Evolutionary conservation across 2,888 invertebrate genomes (phyloP).

Genomic region (Pseudeuparius sepicola): DNA sequence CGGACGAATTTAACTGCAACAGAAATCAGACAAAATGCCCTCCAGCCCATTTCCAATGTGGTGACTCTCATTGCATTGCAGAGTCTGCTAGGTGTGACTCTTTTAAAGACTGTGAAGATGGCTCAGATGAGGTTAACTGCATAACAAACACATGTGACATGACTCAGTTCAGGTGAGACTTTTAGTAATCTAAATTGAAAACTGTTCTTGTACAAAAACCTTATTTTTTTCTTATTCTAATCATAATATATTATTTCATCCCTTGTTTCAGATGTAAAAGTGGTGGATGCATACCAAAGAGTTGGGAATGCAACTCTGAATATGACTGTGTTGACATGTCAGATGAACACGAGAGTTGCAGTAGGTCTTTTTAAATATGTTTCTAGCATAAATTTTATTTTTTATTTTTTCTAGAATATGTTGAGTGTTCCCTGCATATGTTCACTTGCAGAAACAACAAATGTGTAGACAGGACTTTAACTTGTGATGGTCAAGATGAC

Average conservation of each 20-base stretch:
- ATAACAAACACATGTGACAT: slow-evolving; percentile 28
- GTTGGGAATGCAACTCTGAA: slow-evolving; percentile 61
- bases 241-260: too few species aligned
- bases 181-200: slow-evolving; percentile 1
- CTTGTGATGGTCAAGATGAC: slow-evolving; percentile 49
- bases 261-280: slow-evolving; percentile 50
- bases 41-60: slow-evolving; percentile 41
- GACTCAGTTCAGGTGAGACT: slow-evolving; percentile 37
- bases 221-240: too few species aligned
- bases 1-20: slow-evolving; percentile 47
- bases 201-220: too few species aligned
- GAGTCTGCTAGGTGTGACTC: slow-evolving; percentile 44
- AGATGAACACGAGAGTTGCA: slow-evolving; percentile 57
- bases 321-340: slow-evolving; percentile 65
- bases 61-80: slow-evolving; percentile 43
- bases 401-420: slow-evolving; percentile 17
- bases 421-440: slow-evolving; percentile 34
- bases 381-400: too few species aligned
- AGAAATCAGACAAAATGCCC: slow-evolving; percentile 33
- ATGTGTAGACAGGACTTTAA: slow-evolving; percentile 45
- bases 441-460: slow-evolving; percentile 43
- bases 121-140: slow-evolving; percentile 42
- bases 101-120: slow-evolving; percentile 40
- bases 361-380: slow-evolving; percentile 35
- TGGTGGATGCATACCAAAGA: slow-evolving; percentile 58